Conservation (phyloP, 2,113 vertebrate genomes). For the Hyla sarda region DNA sequence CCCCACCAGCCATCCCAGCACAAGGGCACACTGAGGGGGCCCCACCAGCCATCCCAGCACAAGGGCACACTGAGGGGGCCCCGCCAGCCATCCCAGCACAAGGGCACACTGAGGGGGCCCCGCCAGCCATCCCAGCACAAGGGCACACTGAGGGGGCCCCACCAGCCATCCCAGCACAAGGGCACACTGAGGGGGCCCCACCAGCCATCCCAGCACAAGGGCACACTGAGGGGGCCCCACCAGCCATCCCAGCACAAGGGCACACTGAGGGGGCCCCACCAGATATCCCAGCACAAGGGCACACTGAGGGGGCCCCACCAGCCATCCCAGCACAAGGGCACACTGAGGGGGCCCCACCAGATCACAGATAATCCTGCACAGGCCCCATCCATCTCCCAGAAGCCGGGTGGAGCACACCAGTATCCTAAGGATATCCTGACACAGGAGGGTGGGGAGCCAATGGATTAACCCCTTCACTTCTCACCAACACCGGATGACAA, state of each 20-base stretch:
- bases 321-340: background rate
- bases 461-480: slow-evolving; percentile 9
- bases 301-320: background rate
- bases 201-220: background rate
- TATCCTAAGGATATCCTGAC: slow-evolving; percentile 31
- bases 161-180: background rate
- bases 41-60: background rate
- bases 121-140: background rate
- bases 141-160: background rate
- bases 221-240: too few relatives aligned
- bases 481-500: background rate
- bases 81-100: background rate
- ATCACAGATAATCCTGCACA: background rate
- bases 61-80: background rate
- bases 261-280: background rate
- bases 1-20: background rate
- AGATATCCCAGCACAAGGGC: background rate
- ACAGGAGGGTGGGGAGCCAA: background rate
- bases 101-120: background rate
- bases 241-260: background rate
- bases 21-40: background rate
- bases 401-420: slow-evolving; percentile 15
- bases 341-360: background rate
- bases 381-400: background rate
- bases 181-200: background rate